A percentile compares a stretch with the other conserved stretches of the same genome.
phyloP scores from a whole-genome alignment of 2,888 invertebrate species.

The Pseudococcus longispinus region DNA sequence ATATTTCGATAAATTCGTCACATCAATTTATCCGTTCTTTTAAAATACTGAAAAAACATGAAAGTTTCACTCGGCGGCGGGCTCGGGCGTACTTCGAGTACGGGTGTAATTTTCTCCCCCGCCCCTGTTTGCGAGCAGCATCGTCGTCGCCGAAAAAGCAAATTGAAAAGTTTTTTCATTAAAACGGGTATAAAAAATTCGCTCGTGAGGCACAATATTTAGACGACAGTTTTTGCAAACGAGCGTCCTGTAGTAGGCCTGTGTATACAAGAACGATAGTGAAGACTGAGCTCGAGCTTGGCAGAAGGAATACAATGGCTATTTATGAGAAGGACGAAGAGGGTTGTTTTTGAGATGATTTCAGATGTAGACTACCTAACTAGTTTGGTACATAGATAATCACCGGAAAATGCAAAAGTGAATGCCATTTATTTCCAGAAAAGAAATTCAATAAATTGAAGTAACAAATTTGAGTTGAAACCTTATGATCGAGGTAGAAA shows the following conservation, averaged over 20 bases:
- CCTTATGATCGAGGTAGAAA: too few relatives aligned
- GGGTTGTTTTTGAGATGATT: neutral
- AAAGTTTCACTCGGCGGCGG: neutral
- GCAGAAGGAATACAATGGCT: neutral
- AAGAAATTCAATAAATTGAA: too few relatives aligned
- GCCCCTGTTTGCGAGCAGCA: neutral
- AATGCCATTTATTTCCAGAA: too few relatives aligned
- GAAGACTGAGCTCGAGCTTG: neutral
- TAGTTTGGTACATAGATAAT: neutral
- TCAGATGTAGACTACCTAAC: too few relatives aligned
- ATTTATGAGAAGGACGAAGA: neutral
- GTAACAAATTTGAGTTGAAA: too few relatives aligned
- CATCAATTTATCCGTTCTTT: slow-evolving; percentile 34
- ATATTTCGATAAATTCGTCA: slow-evolving; percentile 43
- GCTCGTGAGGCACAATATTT: neutral
- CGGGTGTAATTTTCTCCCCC: neutral
- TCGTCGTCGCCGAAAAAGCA: slow-evolving; percentile 1
- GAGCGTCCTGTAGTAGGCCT: neutral
- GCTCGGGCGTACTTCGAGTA: neutral
- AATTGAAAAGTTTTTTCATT: slow-evolving; percentile 44
- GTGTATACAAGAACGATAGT: neutral
- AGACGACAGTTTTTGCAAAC: neutral
- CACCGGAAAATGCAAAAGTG: too few relatives aligned
- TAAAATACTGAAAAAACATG: slow-evolving; percentile 6
- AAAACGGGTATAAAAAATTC: slow-evolving; percentile 30